Conservation (phyloP, 2,113 vertebrate genomes). For the Corythaeola cristata region DNA sequence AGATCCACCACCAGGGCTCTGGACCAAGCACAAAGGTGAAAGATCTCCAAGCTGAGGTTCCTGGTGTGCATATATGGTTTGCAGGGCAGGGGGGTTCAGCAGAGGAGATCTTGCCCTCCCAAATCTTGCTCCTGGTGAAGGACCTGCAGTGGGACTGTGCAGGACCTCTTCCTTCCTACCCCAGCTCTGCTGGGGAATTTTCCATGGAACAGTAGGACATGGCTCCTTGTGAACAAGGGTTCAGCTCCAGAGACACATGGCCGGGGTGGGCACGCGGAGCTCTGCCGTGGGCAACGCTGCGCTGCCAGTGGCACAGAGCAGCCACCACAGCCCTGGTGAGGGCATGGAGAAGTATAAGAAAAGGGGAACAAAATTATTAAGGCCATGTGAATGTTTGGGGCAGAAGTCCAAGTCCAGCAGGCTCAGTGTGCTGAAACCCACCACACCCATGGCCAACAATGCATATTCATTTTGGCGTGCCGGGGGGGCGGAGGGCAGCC, state of each 20-base stretch:
- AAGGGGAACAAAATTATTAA: neutral
- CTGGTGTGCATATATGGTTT: neutral
- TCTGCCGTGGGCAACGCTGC: neutral
- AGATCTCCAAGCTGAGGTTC: neutral
- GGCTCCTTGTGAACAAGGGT: neutral
- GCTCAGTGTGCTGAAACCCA: neutral
- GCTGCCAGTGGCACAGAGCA: neutral
- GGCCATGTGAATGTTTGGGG: neutral
- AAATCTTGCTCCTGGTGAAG: neutral
- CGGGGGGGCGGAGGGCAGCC: neutral
- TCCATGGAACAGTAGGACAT: rapidly evolving
- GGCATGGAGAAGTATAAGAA: neutral
- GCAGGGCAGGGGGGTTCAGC: neutral
- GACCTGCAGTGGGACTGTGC: neutral
- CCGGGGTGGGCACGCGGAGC: neutral
- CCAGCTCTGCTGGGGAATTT: neutral
- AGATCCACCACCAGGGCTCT: neutral
- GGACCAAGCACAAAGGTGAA: neutral
- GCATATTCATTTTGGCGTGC: neutral
- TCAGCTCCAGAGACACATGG: neutral
- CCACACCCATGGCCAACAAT: constrained; percentile 27
- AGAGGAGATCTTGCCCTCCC: neutral
- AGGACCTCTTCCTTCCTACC: neutral
- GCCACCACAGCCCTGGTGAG: neutral
- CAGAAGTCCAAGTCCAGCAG: neutral